Conservation (phyloP, 2,113 vertebrate genomes). For the Melanostigma gelatinosum region DNA sequence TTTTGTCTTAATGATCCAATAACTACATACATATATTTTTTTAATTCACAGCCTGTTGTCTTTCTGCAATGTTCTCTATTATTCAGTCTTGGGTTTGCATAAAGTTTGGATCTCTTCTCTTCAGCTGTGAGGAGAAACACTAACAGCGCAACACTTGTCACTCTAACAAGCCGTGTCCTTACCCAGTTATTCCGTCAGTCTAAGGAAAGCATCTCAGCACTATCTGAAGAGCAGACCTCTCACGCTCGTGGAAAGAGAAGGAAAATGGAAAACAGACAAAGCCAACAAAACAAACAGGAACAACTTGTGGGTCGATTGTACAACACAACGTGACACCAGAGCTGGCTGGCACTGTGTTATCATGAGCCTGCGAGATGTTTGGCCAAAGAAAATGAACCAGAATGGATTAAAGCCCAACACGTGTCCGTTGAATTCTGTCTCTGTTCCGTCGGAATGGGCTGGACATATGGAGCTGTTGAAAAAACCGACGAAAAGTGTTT, state of each 20-base stretch:
- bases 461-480: conserved; percentile 52
- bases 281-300: conserved; percentile 34
- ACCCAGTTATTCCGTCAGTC: conserved; percentile 31
- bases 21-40: conserved; percentile 5
- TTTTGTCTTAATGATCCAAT: conserved; percentile 29
- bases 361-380: conserved; percentile 23
- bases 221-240: conserved; percentile 26
- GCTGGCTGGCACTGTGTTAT: background rate
- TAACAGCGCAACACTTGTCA: conserved; percentile 19
- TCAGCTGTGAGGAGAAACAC: conserved; percentile 34
- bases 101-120: background rate
- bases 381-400: conserved; percentile 27
- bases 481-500: conserved; percentile 7
- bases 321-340: conserved; percentile 1
- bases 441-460: conserved; percentile 21
- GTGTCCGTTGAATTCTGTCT: conserved; percentile 8
- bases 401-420: conserved; percentile 17
- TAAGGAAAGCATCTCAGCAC: conserved; percentile 22
- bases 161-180: conserved; percentile 38
- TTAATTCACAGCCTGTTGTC: conserved; percentile 3
- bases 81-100: conserved; percentile 4
- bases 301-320: background rate
- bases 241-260: conserved; percentile 5
- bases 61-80: conserved; percentile 8
- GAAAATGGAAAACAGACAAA: conserved; percentile 39